Base-by-base conservation (phyloP, 2,888 invertebrate species). In the Alitta virens region DNA sequence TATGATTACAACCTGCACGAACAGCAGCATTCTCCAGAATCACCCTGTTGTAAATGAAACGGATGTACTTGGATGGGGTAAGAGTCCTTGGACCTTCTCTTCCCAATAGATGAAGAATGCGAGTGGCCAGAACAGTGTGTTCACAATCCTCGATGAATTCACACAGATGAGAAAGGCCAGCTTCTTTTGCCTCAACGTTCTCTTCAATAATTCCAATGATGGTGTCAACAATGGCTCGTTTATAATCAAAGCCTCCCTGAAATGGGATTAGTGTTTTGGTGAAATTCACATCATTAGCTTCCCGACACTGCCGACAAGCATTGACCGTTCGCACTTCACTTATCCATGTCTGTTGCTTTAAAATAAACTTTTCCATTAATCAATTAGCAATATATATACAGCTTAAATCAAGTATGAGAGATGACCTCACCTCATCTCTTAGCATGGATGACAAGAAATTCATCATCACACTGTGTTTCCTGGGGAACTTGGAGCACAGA, bases 81-180 rank as follows among this genome's bases (percentile, higher is more conserved):
- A 91, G 91, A 0, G 98, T 94, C 70, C 92, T 90, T 0, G 99
- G 98, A 0, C 98, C 99, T 84, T 99, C 99, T 65, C 93, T 90
- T 0, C 99, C 99, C 0, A 99, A 85, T 60, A 99, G 85, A 85
- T 99, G 95, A 46, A 99, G 85, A 71, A 99, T 98, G 27, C 95
- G 87, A 0, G 98, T 98, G 2, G 98, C 97, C 70, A 99, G 86
- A 61, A 93, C 92, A 0, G 93, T 91, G 80, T 99, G 98, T 76
- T 99, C 99, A 78, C 99, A 99, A 82, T 99, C 99, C 79, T 99
- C 99, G 71, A 99, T 99, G 76, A 99, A 99, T 83, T 99, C 99
- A 77, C 99, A 99, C 2, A 99, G 86, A 83, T 99, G 97, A 0
- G 96, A 94, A 16, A 99, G 83, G 16, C 87, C 97, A 0, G 92